Evolutionary conservation across 1,140 invertebrate species (phyloP), one percentile per base, ranked within the genome.

Genomic region (Cryptotermes secundus): DNA sequence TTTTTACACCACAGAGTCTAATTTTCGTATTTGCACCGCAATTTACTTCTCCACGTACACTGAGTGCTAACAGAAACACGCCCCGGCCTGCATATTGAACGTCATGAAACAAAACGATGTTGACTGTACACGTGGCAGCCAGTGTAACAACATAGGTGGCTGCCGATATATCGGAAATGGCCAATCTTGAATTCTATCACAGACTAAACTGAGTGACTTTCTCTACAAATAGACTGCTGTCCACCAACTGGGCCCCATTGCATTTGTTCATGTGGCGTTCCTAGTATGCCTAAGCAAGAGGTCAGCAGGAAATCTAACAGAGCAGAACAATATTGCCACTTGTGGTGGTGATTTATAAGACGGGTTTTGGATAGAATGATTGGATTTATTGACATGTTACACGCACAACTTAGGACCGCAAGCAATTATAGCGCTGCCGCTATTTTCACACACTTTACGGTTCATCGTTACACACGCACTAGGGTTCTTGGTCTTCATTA

Each of bases 61-160:
- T 2, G 26, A 72, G 26, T n/a, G 26, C n/a, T 49, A n/a, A 72
- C 59, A 72, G 19, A 9, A 12, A n/a, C 4, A 72, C n/a, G 26
- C 26, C 26, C 9, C 59, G 16, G n/a, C 7, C 59, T 31, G 26
- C 59, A 72, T n/a, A 72, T 6, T 72, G 59, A 72, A 72, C 9
- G 59, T 31, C 59, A 31, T 72, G 26, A 72, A 72, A 72, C 59
- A 72, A 72, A 72, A n/a, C 59, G 31, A 72, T 72, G n/a, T 72
- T 72, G 59, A 72, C 59, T 0, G 26, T 72, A 31, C 26, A 31
- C 9, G n/a, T 49, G 45, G 14, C 22, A n/a, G 26, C 26, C 59
- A 72, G 26, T 31, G 2, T 72, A 7, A 72, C 59, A 72, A 72
- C 26, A 72, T 31, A 72, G 45, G 45, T 49, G 45, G 45, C 19